Base-by-base conservation (phyloP, 2,797 vertebrate species). In the Austrolebias charrua region DNA sequence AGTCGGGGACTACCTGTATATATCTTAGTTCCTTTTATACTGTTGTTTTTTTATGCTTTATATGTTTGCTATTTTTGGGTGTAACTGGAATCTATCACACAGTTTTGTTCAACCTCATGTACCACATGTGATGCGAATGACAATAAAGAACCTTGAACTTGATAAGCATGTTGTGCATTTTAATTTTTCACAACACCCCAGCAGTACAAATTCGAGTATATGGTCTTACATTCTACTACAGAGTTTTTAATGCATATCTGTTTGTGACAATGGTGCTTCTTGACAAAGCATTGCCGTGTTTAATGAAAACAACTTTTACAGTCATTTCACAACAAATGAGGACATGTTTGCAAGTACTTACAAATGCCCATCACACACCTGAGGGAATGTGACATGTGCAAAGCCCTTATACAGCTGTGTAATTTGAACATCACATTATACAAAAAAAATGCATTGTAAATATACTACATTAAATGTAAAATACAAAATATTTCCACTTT, bases 281-380 rank as follows among this genome's bases (percentile, higher is more conserved):
- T 71, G 65, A 71, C 54, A 51, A 20, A 2, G 31, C 50, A 70
- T 63, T 71, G 9, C 38, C 31, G 60, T 24, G 64, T 55, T 58
- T 6, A 14, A 18, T 33, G 31, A 57, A 64, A 31, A n/a, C n/a
- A 52, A 33, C 18, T 51, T 51, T 9, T 33, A 33, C 24, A 24
- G 31, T 33, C 59, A 46, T 49, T 35, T 56, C 16, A 38, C 24
- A 63, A 62, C 46, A 61, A 44, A 70, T 58, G 68, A 63, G 71
- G 38, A 33, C 6, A 12, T 10, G 53, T 55, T 67, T 16, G 29
- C 46, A 1, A 60, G 53, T 3, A 2, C 44, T 65, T 48, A 24
- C 3, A 2, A 40, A 24, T 78, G 74, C 78, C 70, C 59, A 29
- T 76, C 42, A 44, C 42, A 73, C 66, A 83, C 69, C 76, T 81